These are phyloP conservation scores for Menura novaehollandiae DNA, from an alignment of 2,113 vertebrate genomes.

Conservation along the genomic window DNA sequence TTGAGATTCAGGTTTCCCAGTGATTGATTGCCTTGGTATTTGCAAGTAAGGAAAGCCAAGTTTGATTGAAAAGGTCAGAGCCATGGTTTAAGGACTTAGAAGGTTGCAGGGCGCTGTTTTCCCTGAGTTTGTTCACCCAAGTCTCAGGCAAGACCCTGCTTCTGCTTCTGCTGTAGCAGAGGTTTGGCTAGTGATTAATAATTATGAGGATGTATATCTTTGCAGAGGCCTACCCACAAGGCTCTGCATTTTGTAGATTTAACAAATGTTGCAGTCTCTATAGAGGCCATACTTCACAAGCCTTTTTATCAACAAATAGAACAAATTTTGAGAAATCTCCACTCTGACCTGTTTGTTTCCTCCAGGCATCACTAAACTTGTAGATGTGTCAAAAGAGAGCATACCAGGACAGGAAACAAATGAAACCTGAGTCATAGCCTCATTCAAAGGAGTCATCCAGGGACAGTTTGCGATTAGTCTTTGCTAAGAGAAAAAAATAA, in stretches of 20 bases:
- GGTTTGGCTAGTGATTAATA: background rate
- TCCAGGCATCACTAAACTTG: background rate
- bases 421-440: constrained; percentile 19
- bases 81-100: background rate
- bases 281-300: background rate
- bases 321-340: background rate
- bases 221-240: background rate
- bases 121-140: accelerated
- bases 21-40: background rate
- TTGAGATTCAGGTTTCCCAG: background rate
- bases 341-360: background rate
- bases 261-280: background rate
- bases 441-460: background rate
- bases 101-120: background rate
- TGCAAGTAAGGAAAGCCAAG: background rate
- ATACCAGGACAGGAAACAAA: constrained; percentile 5
- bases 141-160: background rate
- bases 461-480: background rate
- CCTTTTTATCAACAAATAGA: background rate
- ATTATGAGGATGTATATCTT: background rate
- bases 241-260: background rate
- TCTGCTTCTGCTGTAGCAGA: background rate
- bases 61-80: background rate
- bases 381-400: constrained; percentile 8
- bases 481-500: background rate